A percentile compares a stretch with the other conserved stretches of the same genome.
Evolutionary conservation across 2,113 vertebrate genomes (phyloP).

Genomic region (Saccopteryx bilineata): DNA sequence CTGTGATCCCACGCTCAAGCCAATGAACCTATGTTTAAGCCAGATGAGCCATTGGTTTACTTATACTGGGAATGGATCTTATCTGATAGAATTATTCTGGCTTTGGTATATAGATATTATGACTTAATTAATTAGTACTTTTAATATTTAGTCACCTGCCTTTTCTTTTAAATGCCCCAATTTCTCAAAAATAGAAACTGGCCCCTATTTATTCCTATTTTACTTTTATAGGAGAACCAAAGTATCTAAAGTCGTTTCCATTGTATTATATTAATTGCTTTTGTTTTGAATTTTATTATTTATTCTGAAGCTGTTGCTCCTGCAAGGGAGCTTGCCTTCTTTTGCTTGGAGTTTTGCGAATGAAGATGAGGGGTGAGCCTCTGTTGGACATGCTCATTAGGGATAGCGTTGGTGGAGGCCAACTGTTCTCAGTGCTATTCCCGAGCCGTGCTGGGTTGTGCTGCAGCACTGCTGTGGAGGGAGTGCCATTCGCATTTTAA

Average conservation of each 20-base stretch:
- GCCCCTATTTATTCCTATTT: not conserved
- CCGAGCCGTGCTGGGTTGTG: not conserved
- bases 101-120: not conserved
- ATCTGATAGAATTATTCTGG: not conserved
- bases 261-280: conserved; percentile 62
- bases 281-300: conserved; percentile 77
- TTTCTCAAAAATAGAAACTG: conserved; percentile 55
- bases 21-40: too few relatives aligned
- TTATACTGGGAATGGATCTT: not conserved
- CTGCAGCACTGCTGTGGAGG: not conserved
- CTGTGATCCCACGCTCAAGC: too few relatives aligned
- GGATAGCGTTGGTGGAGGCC: conserved; percentile 43
- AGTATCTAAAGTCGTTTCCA: conserved; percentile 49
- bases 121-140: conserved; percentile 45
- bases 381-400: conserved; percentile 63
- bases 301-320: conserved; percentile 51
- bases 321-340: conserved; percentile 60
- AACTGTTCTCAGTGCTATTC: conserved; percentile 75
- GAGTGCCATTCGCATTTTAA: not conserved
- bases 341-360: conserved; percentile 66
- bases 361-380: conserved; percentile 61
- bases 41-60: not conserved
- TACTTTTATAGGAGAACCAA: conserved; percentile 11
- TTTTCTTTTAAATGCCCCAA: conserved; percentile 32
- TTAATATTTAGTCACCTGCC: conserved; percentile 40